Conservation (phyloP, 1,140 invertebrate species). For the Cotesia vestalis region DNA sequence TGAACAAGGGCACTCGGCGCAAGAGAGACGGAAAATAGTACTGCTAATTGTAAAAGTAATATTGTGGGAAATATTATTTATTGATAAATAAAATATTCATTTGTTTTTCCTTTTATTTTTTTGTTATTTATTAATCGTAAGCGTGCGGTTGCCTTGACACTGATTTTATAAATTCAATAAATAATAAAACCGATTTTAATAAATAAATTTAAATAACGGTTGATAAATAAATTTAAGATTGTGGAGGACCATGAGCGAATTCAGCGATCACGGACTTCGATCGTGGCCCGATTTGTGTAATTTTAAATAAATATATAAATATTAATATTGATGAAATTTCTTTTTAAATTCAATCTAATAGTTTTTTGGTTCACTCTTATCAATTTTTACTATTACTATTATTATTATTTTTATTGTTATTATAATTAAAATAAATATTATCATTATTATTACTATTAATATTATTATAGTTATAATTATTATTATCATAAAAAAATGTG, state of each 20-base stretch:
- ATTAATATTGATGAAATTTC: neutral
- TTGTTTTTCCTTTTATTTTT: neutral
- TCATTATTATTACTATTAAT: neutral
- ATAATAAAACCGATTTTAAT: conserved; percentile 6
- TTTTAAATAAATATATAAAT: conserved; percentile 13
- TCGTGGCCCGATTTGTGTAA: conserved; percentile 48
- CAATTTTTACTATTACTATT: neutral
- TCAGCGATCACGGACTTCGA: conserved; percentile 51
- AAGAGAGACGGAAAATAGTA: conserved; percentile 24
- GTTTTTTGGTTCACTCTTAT: conserved; percentile 38
- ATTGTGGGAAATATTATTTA: conserved; percentile 15
- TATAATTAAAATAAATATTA: neutral
- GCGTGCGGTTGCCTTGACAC: neutral
- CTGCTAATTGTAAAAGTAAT: conserved; percentile 1
- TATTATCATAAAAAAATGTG: neutral
- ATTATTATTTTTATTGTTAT: neutral
- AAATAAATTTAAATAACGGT: conserved; percentile 16
- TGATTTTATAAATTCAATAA: neutral
- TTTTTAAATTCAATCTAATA: conserved; percentile 7
- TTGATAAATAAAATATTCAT: neutral
- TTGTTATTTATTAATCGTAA: neutral
- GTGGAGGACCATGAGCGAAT: conserved; percentile 56
- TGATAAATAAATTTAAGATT: conserved; percentile 13
- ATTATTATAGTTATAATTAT: conserved; percentile 2
- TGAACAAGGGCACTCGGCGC: conserved; percentile 30